Base-by-base conservation (phyloP, 1,140 invertebrate genomes). In the Cepaea nemoralis region DNA sequence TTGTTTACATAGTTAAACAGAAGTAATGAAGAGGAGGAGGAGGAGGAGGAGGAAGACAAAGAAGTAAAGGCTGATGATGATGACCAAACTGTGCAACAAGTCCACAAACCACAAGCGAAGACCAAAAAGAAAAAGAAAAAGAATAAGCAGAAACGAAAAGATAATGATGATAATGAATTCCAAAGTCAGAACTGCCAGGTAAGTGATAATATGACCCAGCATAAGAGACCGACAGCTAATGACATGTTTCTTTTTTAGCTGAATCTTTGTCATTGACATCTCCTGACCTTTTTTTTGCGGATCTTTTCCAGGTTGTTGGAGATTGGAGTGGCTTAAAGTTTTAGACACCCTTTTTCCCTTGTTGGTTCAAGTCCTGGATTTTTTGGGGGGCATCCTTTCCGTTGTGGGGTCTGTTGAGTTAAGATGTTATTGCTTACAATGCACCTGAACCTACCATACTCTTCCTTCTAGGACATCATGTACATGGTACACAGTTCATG, bases 1-100 rank as follows among this genome's bases (percentile, higher is more conserved):
- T n/a, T 10, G 22, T 59, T 12, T 81, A 31, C 85, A 33, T 75
- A 87, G 81, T 55, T 86, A 19, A 83, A 87, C 93, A 94, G 94
- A 89, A 94, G 95, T 86, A 94, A 94, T 88, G 94, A 94, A 86
- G 94, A 91, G 69, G 81, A 94, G 88, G 90, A 92, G 33, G 83
- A 88, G 19, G 86, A 87, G 73, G 85, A 87, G n/a, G 86, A 91
- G n/a, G 88, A 91, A 77, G 83, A 88, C 24, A 86, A 91, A 24
- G 88, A 91, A 77, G 83, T 87, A 12, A 87, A 82, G 79, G 86
- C 93, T 81, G 90, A 91, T 70, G 35, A 82, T 79, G 48, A 88
- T 91, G 77, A 94, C 93, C 83, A 95, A 93, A 84, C 94, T 93
- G 22, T 81, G 83, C 40, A 35, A 79, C 70, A 82, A 80, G 82